phyloP scores from a whole-genome alignment of 2,797 vertebrate genomes.

The Diceros bicornis region DNA sequence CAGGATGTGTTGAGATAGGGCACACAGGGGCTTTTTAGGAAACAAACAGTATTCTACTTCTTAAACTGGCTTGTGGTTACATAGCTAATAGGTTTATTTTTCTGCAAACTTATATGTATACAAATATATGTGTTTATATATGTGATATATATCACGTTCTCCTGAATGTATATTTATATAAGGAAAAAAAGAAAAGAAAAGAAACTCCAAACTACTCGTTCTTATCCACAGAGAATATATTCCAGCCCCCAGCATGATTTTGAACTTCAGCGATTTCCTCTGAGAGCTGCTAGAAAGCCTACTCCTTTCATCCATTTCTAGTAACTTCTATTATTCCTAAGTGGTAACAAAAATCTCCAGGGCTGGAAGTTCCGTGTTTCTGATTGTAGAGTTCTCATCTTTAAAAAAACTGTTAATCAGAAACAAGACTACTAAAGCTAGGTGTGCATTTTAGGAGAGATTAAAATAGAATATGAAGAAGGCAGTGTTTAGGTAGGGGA shows the following conservation, averaged over 20 bases:
- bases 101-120: not conserved
- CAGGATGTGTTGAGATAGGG: not conserved
- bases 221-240: not conserved
- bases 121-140: not conserved
- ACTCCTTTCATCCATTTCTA: not conserved
- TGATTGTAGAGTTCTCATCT: not conserved
- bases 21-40: not conserved
- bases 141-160: not conserved
- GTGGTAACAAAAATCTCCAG: not conserved
- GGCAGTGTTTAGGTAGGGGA: not conserved
- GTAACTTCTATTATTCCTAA: conserved; percentile 20
- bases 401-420: not conserved
- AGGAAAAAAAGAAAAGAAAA: not conserved
- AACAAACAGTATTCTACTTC: conserved; percentile 26
- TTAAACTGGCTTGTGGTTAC: not conserved
- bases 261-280: not conserved
- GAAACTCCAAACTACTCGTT: not conserved
- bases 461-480: not conserved
- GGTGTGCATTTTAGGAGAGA: not conserved
- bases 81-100: conserved; percentile 1
- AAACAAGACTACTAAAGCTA: not conserved
- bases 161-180: not conserved
- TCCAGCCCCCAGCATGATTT: not conserved
- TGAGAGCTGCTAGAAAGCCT: not conserved
- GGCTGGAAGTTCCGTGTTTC: not conserved